These are phyloP conservation scores for Orchesellides sinensis DNA, from an alignment of 2,888 invertebrate species.

Conservation along the genomic window DNA sequence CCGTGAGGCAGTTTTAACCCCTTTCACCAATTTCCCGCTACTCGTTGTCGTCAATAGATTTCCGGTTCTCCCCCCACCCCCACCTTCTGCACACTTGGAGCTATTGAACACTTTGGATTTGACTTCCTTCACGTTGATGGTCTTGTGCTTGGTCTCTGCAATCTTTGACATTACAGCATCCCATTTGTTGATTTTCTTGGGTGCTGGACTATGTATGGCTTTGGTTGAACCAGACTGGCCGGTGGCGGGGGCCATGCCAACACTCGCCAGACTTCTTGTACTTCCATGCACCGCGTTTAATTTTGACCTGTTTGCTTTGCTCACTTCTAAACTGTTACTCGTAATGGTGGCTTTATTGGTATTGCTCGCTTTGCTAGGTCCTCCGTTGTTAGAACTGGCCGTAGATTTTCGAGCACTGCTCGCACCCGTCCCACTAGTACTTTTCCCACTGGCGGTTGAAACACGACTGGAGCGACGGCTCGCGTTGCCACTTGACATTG, in stretches of 20 bases:
- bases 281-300: conserved; percentile 44
- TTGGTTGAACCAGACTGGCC: neutral
- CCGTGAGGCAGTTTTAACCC: conserved; percentile 37
- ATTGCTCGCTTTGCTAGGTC: neutral
- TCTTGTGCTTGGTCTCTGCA: conserved; percentile 83
- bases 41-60: neutral
- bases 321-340: conserved; percentile 21
- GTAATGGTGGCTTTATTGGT: neutral
- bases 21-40: conserved; percentile 38
- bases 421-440: conserved; percentile 5
- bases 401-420: conserved; percentile 22
- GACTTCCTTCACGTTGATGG: conserved; percentile 87
- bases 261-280: conserved; percentile 57
- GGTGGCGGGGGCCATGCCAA: conserved; percentile 30
- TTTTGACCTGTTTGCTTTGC: conserved; percentile 28
- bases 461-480: conserved; percentile 46
- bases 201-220: conserved; percentile 70
- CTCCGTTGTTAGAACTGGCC: neutral
- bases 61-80: neutral
- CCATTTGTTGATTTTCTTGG: conserved; percentile 84
- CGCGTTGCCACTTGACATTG: neutral
- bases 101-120: conserved; percentile 85
- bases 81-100: neutral
- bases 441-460: conserved; percentile 34
- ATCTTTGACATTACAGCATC: conserved; percentile 91